Evolutionary conservation across 2,888 invertebrate genomes (phyloP), one percentile per base, ranked within the genome.

Genomic region (Ypsolopha scabrella): DNA sequence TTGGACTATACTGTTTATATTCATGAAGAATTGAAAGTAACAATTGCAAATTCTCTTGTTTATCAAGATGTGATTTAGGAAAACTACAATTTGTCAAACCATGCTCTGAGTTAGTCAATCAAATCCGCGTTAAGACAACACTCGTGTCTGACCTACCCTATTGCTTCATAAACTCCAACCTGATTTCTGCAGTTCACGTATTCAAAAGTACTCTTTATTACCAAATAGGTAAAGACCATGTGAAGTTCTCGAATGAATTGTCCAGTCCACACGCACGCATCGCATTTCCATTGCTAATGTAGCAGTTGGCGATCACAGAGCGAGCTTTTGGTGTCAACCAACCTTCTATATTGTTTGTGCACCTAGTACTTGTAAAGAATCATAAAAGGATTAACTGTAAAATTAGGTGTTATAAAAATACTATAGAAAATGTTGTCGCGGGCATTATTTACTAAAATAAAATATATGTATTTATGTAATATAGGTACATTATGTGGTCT

Each of bases 121-220:
- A 43, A 43, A 11, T 57, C 56, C 53, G 59, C 60, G 71, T 68
- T 64, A 70, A 75, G 70, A 67, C 67, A 60, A 60, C 60, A 64
- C 68, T 68, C 79, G 75, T 76, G 75, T 75, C 63, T 78, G 80
- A 82, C 82, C 80, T 82, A 80, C 75, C 81, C 79, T 66, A 78
- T 78, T 79, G 72, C 76, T 74, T 72, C 62, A 63, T 69, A 72
- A 65, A 62, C 73, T 62, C 2, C 24, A 24, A 24, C 24, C 24
- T 24, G 24, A 24, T 24, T 4, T 24, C 2, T 24, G 2, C 24
- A 24, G 24, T 24, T 24, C 4, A 24, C 24, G 4, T 4, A 24
- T 24, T 24, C 24, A 24, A 24, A 24, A 24, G 24, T 24, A 24
- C 24, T 24, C 24, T 24, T 24, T 24, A 24, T 24, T 24, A 24